A percentile compares a stretch with the other conserved stretches of the same genome.
These are phyloP conservation scores for Rhinichthys klamathensis DNA, from an alignment of 2,113 vertebrate species.

Conservation along the genomic window DNA sequence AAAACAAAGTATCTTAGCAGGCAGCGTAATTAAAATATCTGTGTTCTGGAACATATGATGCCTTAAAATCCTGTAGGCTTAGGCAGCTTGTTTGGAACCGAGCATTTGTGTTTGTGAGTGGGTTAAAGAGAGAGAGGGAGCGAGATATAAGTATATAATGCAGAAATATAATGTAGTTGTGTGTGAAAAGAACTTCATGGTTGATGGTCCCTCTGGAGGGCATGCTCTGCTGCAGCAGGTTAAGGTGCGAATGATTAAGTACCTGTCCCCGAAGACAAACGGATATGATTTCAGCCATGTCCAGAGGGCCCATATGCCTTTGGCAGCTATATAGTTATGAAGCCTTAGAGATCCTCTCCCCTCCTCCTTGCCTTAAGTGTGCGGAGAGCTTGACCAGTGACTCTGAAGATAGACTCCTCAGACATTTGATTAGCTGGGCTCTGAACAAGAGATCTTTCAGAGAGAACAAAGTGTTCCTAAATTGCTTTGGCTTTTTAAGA, in stretches of 20 bases:
- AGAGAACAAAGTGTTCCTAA: constrained; percentile 39
- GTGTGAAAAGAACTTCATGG: constrained; percentile 44
- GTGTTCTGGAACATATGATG: neutral
- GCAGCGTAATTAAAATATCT: neutral
- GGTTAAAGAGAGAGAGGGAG: neutral
- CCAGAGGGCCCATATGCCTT: constrained; percentile 31
- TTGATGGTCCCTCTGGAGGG: constrained; percentile 48
- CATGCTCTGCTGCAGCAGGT: constrained; percentile 47
- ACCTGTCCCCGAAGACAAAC: constrained; percentile 48
- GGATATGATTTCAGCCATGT: constrained; percentile 21
- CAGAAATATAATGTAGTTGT: constrained; percentile 25
- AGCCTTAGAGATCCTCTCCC: constrained; percentile 24
- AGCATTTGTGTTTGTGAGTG: neutral
- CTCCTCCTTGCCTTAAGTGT: constrained; percentile 20
- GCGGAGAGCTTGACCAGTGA: constrained; percentile 43
- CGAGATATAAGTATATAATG: neutral
- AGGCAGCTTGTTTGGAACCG: neutral
- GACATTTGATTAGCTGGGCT: constrained; percentile 13
- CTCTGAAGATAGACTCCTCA: constrained; percentile 30
- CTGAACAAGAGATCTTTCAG: constrained; percentile 25
- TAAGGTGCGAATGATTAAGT: constrained; percentile 57
- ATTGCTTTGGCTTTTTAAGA: constrained; percentile 41
- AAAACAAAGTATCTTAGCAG: neutral
- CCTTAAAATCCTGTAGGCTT: neutral
- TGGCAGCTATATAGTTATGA: constrained; percentile 41